phyloP scores from a whole-genome alignment of 2,113 vertebrate genomes.

The Zosterops hypoxanthus region DNA sequence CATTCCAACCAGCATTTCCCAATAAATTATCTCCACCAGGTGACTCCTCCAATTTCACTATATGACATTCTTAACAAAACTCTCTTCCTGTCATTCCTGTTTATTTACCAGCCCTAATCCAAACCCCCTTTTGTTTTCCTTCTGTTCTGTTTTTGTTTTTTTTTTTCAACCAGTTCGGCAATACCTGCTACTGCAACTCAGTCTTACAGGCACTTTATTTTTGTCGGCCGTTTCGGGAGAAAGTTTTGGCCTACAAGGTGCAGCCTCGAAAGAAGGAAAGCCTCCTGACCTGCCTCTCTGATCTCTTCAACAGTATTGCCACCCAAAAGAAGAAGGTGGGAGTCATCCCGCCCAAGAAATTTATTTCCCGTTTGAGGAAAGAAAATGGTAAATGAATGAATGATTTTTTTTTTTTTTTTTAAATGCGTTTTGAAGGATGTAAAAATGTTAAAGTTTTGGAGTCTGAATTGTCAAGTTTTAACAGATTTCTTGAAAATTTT shows the following conservation, averaged over 20 bases:
- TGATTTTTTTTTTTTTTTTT: not conserved
- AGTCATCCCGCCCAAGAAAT: constrained; percentile 93
- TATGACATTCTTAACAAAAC: not conserved
- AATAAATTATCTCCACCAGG: not conserved
- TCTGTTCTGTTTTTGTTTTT: constrained; percentile 17
- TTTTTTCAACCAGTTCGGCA: constrained; percentile 82
- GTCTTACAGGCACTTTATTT: constrained; percentile 94
- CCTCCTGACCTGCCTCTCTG: constrained; percentile 89
- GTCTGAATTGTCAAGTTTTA: not conserved
- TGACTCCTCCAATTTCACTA: not conserved
- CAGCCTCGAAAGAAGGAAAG: constrained; percentile 90
- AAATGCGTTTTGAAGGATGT: not conserved
- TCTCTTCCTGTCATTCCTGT: not conserved
- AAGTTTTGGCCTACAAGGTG: constrained; percentile 91
- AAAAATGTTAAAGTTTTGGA: not conserved
- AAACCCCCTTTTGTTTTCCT: not conserved
- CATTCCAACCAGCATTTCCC: not conserved
- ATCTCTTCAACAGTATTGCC: constrained; percentile 93
- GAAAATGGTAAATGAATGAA: constrained; percentile 81
- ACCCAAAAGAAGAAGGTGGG: constrained; percentile 95
- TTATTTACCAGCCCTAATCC: not conserved
- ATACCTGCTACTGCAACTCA: constrained; percentile 96
- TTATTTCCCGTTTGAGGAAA: constrained; percentile 89
- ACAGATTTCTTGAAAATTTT: not conserved
- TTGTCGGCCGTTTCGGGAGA: constrained; percentile 92